Conservation (phyloP, 1,140 invertebrate genomes). For the Luehdorfia chinensis region DNA sequence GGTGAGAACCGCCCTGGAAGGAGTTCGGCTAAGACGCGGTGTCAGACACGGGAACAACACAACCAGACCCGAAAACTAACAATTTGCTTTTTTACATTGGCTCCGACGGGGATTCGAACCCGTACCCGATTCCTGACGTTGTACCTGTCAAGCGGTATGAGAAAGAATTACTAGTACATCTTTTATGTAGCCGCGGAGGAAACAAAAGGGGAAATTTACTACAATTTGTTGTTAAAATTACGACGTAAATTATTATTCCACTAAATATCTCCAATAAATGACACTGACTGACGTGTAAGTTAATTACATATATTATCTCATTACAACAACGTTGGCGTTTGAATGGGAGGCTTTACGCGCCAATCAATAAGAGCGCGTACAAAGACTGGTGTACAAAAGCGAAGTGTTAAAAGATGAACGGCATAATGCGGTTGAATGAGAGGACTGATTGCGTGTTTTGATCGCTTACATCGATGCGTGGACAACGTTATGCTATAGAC, state of each 20-base stretch:
- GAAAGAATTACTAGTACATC: too few relatives aligned
- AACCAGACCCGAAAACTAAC: too few relatives aligned
- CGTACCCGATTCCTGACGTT: too few relatives aligned
- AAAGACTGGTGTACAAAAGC: slow-evolving; percentile 31
- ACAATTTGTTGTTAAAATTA: too few relatives aligned
- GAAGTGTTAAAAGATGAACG: slow-evolving; percentile 49
- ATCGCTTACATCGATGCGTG: slow-evolving; percentile 26
- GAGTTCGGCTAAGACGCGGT: too few relatives aligned
- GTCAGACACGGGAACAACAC: too few relatives aligned
- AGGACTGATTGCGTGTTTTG: slow-evolving; percentile 48
- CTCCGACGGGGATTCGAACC: too few relatives aligned
- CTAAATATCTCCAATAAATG: not conserved
- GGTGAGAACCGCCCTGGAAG: too few relatives aligned
- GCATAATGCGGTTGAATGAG: slow-evolving; percentile 47
- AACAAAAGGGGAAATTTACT: too few relatives aligned
- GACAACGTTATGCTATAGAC: slow-evolving; percentile 25
- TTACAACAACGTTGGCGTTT: slow-evolving; percentile 5
- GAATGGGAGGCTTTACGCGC: slow-evolving; percentile 23
- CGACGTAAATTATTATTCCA: not conserved
- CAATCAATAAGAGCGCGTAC: slow-evolving; percentile 33
- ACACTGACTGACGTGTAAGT: slow-evolving; percentile 4
- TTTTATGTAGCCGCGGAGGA: too few relatives aligned
- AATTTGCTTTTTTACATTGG: too few relatives aligned
- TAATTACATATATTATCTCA: slow-evolving; percentile 14
- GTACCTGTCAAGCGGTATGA: too few relatives aligned